Conservation (phyloP, 30 jellyfish, hydroid and myxozoan genomes). For the Aurelia aurita region DNA sequence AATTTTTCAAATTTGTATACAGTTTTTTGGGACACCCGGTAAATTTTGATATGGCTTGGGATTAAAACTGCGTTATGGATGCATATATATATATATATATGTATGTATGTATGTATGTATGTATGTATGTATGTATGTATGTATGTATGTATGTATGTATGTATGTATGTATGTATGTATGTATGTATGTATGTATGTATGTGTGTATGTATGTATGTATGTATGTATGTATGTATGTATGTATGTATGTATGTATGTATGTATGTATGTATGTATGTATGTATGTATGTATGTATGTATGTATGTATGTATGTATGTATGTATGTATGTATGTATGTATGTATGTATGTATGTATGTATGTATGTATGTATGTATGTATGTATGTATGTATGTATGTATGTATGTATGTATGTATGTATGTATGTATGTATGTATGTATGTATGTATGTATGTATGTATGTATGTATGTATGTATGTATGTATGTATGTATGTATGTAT, state of each 20-base stretch:
- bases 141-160: conserved; percentile 35
- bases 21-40: no score
- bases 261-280: conserved; percentile 1
- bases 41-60: no score
- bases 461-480: conserved; percentile 33
- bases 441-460: conserved; percentile 36
- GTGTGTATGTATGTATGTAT: conserved; percentile 31
- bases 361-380: conserved; percentile 37
- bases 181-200: conserved; percentile 33
- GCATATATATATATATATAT: no score
- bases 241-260: background rate
- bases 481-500: conserved; percentile 32
- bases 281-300: conserved; percentile 37
- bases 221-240: conserved; percentile 33
- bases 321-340: conserved; percentile 33
- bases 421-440: conserved; percentile 33
- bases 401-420: conserved; percentile 35
- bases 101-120: background rate
- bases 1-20: no score
- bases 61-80: no score
- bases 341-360: conserved; percentile 31
- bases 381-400: conserved; percentile 36
- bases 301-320: conserved; percentile 39
- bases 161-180: conserved; percentile 32
- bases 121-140: conserved; percentile 20